These are phyloP conservation scores for Sebastes nivosus DNA, from an alignment of 2,797 vertebrate species.

Conservation along the genomic window DNA sequence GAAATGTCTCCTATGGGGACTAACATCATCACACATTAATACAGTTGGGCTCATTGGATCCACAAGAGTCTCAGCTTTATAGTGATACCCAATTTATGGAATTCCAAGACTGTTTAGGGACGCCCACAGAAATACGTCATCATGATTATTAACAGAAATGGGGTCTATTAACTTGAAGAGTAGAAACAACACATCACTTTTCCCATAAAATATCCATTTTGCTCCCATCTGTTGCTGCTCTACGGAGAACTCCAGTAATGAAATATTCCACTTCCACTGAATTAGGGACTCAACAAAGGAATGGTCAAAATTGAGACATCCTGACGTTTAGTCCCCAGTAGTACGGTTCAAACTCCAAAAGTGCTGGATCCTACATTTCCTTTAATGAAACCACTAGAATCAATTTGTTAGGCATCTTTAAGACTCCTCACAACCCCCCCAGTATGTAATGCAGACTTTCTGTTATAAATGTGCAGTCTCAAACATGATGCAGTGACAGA, in stretches of 20 bases:
- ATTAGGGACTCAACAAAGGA: not conserved
- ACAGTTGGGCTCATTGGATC: too few relatives aligned
- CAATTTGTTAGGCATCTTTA: not conserved
- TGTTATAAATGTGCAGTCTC: not conserved
- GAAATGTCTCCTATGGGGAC: too few relatives aligned
- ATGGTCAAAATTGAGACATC: not conserved
- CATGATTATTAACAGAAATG: too few relatives aligned
- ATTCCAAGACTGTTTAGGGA: too few relatives aligned
- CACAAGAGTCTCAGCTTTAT: too few relatives aligned
- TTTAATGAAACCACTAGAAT: not conserved
- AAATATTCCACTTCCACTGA: not conserved
- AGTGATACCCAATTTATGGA: too few relatives aligned
- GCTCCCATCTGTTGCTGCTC: not conserved
- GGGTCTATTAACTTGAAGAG: too few relatives aligned
- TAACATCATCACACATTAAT: too few relatives aligned
- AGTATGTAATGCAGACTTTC: not conserved
- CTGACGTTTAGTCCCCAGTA: not conserved
- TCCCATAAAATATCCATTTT: not conserved
- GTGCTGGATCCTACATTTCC: not conserved
- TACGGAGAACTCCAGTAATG: not conserved
- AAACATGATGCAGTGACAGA: not conserved
- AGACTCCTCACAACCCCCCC: not conserved
- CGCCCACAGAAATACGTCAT: too few relatives aligned
- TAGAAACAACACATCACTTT: not conserved
- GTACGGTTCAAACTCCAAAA: not conserved